Evolutionary conservation across 2,888 invertebrate genomes (phyloP).

Genomic region (Onchidella celtica): DNA sequence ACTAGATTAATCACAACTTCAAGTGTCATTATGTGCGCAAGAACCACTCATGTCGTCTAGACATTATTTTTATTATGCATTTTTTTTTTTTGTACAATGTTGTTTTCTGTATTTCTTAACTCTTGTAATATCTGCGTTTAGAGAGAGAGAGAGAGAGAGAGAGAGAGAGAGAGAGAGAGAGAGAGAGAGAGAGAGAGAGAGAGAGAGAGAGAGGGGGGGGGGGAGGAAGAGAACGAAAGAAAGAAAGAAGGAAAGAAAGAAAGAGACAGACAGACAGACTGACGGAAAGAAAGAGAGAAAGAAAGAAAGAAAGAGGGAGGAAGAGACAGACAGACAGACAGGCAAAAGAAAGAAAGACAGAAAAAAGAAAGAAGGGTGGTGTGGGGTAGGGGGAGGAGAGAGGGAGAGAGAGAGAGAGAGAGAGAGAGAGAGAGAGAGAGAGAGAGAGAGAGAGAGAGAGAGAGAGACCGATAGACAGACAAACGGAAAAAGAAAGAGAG

Average conservation of each 20-base stretch:
- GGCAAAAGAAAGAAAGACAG: background rate
- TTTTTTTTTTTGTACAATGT: no score
- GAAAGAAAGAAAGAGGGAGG: conserved; percentile 5
- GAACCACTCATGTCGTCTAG: no score
- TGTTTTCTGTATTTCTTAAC: no score
- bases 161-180: background rate
- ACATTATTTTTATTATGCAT: no score
- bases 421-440: background rate
- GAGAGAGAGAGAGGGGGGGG: conserved; percentile 1
- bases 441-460: background rate
- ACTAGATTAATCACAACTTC: no score
- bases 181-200: conserved; percentile 21
- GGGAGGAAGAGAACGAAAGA: conserved; percentile 15
- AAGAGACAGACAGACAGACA: background rate
- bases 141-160: conserved; percentile 9
- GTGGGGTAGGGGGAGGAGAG: background rate
- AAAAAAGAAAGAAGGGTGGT: no score
- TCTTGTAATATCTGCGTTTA: no score
- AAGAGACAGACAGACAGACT: conserved; percentile 15
- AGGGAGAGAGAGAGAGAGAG: background rate
- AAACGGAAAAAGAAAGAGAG: background rate
- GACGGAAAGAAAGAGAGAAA: background rate
- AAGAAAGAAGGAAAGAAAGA: background rate
- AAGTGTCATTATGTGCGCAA: no score
- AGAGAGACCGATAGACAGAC: background rate